A percentile compares a stretch with the other conserved stretches of the same genome.
These are phyloP conservation scores for Berghia stephanieae DNA, from an alignment of 1,140 invertebrate genomes.

Conservation along the genomic window DNA sequence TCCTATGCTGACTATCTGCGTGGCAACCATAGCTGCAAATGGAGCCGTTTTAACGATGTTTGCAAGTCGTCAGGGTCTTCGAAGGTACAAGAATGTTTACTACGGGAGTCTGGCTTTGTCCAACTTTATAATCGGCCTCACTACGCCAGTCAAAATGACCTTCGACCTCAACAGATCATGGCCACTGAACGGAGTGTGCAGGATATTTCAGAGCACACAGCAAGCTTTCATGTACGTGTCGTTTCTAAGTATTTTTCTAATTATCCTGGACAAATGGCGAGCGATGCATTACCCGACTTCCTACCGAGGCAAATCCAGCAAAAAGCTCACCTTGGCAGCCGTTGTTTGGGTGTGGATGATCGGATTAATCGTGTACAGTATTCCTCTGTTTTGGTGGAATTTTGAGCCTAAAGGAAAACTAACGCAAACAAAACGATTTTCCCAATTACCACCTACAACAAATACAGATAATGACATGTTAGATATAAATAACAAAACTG, in stretches of 20 bases:
- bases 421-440: neutral
- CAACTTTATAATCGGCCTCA: constrained; percentile 49
- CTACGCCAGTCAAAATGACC: constrained; percentile 45
- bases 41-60: constrained; percentile 50
- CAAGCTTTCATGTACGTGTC: constrained; percentile 50
- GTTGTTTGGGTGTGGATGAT: constrained; percentile 43
- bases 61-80: constrained; percentile 37
- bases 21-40: constrained; percentile 47
- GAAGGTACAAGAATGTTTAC: constrained; percentile 52
- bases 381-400: constrained; percentile 44
- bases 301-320: constrained; percentile 47
- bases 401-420: neutral
- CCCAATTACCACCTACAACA: neutral
- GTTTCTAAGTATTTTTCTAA: constrained; percentile 55
- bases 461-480: neutral
- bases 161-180: constrained; percentile 43
- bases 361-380: constrained; percentile 47
- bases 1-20: constrained; percentile 43
- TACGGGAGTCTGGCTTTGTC: constrained; percentile 51
- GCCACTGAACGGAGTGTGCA: constrained; percentile 37
- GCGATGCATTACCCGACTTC: constrained; percentile 56
- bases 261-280: constrained; percentile 55
- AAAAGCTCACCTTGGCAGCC: constrained; percentile 39
- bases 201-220: constrained; percentile 44
- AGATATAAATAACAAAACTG: neutral